Base-by-base conservation (phyloP, 2,797 vertebrate genomes). In the Podarcis lilfordi region DNA sequence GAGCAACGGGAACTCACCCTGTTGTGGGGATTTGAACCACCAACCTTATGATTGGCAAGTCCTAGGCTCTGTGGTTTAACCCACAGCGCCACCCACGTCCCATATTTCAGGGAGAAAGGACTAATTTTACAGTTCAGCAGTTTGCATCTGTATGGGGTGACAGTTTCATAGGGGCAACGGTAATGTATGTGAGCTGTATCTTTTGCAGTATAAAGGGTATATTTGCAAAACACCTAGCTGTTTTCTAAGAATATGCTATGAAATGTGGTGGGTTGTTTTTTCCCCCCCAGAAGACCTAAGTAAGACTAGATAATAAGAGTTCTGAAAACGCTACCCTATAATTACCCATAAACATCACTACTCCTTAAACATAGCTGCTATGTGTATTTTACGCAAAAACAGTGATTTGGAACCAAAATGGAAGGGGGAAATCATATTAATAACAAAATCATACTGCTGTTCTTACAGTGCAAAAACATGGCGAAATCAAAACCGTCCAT, bases 401-500 rank as follows among this genome's bases (percentile, higher is more conserved):
- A 86, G 59, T 89, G 71, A 86, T 86, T 89, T 89, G 37, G 40
- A 85, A 40, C n/a, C n/a, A 74, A 80, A 88, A 74, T 87, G 84
- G 50, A 55, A 55, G 50, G 50, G 15, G 64, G 91, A 81, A 91
- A 61, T n/a, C 35, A 85, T 92, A 86, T 71, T 91, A 90, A 89
- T 50, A 89, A 84, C 82, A 86, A 86, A 92, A 92, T 50, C n/a
- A 80, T 90, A 80, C 32, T 6, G 61, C 84, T 32, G 0, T 84
- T 92, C 75, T 86, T 84, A 66, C 59, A 87, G 78, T 7, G 84
- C 79, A 84, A 84, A 90, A 89, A 87, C 83, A 84, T 80, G 84
- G 71, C 37, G 45, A 88, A 87, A 71, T 88, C 89, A 40, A 91
- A 96, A 83, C 35, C 89, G 80, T 89, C 80, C 29, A 61, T 80